phyloP scores from a whole-genome alignment of 2,888 invertebrate species.

The Andricus quercusramuli region DNA sequence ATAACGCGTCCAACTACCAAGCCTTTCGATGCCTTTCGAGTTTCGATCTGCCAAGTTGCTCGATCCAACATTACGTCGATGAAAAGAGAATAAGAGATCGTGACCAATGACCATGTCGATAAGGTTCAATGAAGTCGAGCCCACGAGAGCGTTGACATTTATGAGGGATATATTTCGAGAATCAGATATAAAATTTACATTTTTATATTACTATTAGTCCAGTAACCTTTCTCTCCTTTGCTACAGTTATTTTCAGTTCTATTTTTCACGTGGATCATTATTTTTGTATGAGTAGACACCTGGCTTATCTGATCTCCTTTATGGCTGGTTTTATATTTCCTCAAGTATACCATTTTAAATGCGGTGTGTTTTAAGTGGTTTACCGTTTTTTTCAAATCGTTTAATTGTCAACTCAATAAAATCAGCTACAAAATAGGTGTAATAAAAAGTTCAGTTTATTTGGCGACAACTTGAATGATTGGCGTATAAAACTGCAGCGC shows the following conservation, averaged over 20 bases:
- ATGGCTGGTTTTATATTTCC: not conserved
- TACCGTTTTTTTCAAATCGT: not conserved
- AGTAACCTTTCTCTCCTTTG: not conserved
- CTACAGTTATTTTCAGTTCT: not conserved
- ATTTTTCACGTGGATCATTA: not conserved
- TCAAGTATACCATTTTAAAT: not conserved
- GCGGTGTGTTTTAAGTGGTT: not conserved
- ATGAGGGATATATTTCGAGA: not conserved
- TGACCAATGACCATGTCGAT: not conserved
- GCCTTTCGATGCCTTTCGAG: not conserved
- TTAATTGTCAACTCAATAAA: not conserved
- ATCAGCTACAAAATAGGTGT: not conserved
- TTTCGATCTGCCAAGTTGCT: not conserved
- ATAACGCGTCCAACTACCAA: not conserved
- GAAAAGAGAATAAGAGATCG: conserved; percentile 2
- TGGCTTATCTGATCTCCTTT: conserved; percentile 3
- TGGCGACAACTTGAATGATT: not conserved
- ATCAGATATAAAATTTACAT: conserved; percentile 2
- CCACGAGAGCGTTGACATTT: conserved; percentile 3
- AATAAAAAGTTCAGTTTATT: conserved; percentile 1
- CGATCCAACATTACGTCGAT: not conserved
- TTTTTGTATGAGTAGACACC: not conserved
- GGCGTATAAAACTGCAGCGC: not conserved
- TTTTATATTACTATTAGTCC: conserved; percentile 6
- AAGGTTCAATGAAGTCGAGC: conserved; percentile 5